Base-by-base conservation (phyloP, 2,797 vertebrate species). In the Tarsius wallacei region DNA sequence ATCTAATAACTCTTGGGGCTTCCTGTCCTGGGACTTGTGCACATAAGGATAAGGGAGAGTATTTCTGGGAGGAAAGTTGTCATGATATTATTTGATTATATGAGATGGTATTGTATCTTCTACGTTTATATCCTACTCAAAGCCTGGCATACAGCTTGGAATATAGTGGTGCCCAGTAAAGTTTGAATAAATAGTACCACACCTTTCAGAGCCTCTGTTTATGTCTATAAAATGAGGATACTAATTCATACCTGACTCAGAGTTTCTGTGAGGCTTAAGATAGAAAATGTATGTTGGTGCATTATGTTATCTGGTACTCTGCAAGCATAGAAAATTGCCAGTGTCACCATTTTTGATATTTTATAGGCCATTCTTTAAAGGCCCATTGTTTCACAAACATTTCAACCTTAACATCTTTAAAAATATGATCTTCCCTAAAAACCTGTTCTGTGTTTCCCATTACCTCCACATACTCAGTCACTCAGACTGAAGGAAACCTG, bases 371-470 rank as follows among this genome's bases (percentile, higher is more conserved):
- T 31, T 90, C 26, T 28, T 91, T 68, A 87, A 82, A 86, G 73
- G 73, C 24, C 49, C 4, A 0, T 82, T 55, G 26, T 95, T 53
- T 91, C 55, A 26, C 33, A 89, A 64, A 71, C 14, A 51, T 11
- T 33, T 53, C 55, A 61, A 87, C 82, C n/a, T 88, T 76, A 78
- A 77, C 83, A 74, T 59, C 61, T 88, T 95, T 83, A n/a, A 86
- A 86, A 81, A 87, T 47, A 19, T 87, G 14, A 90, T 57, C 7
- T 68, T 64, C 71, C 42, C 59, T 66, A 82, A 90, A 95, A 73
- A 87, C 1, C 71, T 47, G 42, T 6, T 63, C 36, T 76, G 28
- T 47, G 19, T 91, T 94, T 85, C 55, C 73, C 66, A 85, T 73
- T 28, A 61, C 51, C 17, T 83, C 64, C 36, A 51, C 64, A 53